These are phyloP conservation scores for Thyatira batis DNA, from an alignment of 2,888 invertebrate species.

Conservation along the genomic window DNA sequence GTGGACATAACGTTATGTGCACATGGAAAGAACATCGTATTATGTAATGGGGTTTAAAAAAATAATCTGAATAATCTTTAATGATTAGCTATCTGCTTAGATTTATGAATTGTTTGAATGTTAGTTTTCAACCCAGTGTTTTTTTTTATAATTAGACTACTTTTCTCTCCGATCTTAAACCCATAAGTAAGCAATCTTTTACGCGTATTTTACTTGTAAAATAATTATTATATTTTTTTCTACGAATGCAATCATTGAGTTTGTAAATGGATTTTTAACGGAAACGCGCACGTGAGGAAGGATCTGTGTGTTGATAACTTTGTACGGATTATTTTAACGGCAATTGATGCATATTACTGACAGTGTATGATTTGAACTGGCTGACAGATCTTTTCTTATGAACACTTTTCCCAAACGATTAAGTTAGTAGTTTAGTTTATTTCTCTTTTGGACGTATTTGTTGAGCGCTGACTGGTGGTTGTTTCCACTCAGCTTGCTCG, in stretches of 20 bases:
- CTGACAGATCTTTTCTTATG: constrained; percentile 40
- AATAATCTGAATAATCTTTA: background rate
- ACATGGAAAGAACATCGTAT: background rate
- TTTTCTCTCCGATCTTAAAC: constrained; percentile 19
- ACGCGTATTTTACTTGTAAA: constrained; percentile 63
- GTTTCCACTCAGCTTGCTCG: constrained; percentile 36
- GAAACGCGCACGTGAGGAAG: constrained; percentile 56
- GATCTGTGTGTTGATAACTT: constrained; percentile 18
- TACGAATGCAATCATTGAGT: constrained; percentile 75
- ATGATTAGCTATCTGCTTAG: background rate
- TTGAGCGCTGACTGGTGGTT: constrained; percentile 47
- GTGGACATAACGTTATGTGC: background rate
- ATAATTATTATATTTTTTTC: constrained; percentile 64
- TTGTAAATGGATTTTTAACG: constrained; percentile 68
- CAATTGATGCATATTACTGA: background rate
- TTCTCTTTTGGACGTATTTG: constrained; percentile 64
- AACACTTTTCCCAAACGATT: constrained; percentile 48
- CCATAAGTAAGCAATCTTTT: constrained; percentile 40
- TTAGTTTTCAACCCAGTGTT: background rate
- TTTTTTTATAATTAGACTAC: background rate
- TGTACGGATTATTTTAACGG: background rate
- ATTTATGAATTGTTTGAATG: background rate
- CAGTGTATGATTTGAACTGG: background rate
- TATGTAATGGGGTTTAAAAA: background rate
- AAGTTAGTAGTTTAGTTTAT: constrained; percentile 58